phyloP scores from a whole-genome alignment of 1,140 invertebrate species.

The Diuraphis noxia region DNA sequence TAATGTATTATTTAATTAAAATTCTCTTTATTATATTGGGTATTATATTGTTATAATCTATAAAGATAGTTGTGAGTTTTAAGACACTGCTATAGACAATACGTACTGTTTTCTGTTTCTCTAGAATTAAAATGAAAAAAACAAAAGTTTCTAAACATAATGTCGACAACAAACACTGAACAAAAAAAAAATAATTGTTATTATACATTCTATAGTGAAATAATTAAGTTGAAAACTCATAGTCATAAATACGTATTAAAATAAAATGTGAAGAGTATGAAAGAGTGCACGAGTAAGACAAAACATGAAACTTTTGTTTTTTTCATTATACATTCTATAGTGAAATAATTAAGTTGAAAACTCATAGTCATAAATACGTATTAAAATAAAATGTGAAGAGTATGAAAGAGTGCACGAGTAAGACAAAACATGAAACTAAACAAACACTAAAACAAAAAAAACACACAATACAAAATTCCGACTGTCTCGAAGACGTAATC shows the following conservation, averaged over 20 bases:
- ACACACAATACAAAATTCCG: background rate
- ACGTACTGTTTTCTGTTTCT: background rate
- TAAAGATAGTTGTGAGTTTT: background rate
- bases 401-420: background rate
- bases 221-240: background rate
- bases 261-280: background rate
- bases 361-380: background rate
- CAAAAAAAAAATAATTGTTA: background rate
- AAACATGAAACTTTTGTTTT: too few relatives aligned
- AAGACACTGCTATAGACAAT: background rate
- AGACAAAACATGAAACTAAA: conserved; percentile 12
- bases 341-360: background rate
- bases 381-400: conserved; percentile 7
- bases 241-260: background rate
- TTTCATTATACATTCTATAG: background rate
- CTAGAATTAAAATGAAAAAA: background rate
- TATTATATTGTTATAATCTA: background rate
- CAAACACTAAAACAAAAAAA: background rate
- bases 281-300: background rate
- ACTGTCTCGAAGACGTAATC: background rate
- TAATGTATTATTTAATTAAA: background rate
- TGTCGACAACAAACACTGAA: background rate
- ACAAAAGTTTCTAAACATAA: background rate
- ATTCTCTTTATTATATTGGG: background rate
- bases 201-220: background rate